Evolutionary conservation across 2,113 vertebrate genomes (phyloP), one percentile per base, ranked within the genome.

Genomic region (Labrus mixtus): DNA sequence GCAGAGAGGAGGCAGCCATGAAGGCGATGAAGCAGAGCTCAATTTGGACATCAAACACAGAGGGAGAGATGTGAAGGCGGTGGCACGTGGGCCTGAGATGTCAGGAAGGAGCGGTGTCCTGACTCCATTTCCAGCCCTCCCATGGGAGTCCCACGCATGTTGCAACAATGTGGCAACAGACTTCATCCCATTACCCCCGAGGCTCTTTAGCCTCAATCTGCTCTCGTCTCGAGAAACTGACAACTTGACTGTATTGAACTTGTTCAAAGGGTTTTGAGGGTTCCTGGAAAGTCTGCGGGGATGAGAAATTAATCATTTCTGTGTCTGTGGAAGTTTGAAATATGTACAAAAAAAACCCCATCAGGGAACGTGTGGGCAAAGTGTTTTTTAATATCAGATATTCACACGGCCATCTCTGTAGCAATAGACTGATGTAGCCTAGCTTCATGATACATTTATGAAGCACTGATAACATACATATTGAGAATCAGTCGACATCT

Each of bases 111-210:
- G 82, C 72, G 29, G 62, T 63, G 82, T 89, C 88, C 88, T 55
- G 81, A 86, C 86, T 90, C 78, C 79, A 88, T 90, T 87, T 85
- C 83, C 89, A 78, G 72, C 62, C 79, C 77, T 82, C 88, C 86
- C 79, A 25, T 68, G 83, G 83, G 88, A 90, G 72, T 83, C 83
- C 83, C 83, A 88, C 80, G 83, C 87, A 89, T 91, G 91, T 81
- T 89, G 88, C 90, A 91, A 93, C 87, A 89, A 91, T 83, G 88
- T 84, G 82, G 89, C 89, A 92, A 89, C 91, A 86, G 70, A 78
- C 84, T 80, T 70, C 84, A 79, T 86, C 84, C 85, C 85, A 83
- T 85, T 79, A 75, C 85, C 75, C 85, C 80, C 17, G 70, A 87
- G 89, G 81, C 86, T 85, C 73, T 87, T 90, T 87, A 89, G 76